Evolutionary conservation across 2,888 invertebrate species (phyloP).

Genomic region (Trissoscelio sp.): DNA sequence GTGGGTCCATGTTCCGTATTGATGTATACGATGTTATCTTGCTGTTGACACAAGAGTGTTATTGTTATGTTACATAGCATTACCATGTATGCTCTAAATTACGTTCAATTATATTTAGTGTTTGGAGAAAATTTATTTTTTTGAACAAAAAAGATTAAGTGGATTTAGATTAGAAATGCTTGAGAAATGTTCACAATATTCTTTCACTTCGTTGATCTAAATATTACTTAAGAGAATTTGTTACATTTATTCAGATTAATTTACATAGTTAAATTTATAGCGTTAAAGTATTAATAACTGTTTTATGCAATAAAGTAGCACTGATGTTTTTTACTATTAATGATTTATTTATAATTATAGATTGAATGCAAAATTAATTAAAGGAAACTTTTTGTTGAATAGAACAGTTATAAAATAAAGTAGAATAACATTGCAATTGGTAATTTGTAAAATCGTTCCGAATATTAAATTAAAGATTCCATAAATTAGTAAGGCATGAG

Average conservation of each 20-base stretch:
- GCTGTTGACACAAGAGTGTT: neutral
- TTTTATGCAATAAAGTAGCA: too few species aligned
- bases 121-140: neutral
- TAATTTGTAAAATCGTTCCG: neutral
- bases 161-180: neutral
- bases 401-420: too few species aligned
- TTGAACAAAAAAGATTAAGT: neutral
- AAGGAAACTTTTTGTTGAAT: too few species aligned
- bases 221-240: too few species aligned
- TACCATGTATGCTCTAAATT: neutral
- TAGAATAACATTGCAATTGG: neutral
- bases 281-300: too few species aligned
- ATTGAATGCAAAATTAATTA: too few species aligned
- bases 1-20: neutral
- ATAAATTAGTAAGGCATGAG: neutral
- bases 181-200: too few species aligned
- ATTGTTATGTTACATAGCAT: neutral
- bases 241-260: too few species aligned
- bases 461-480: neutral
- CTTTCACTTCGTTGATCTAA: too few species aligned
- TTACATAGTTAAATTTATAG: too few species aligned
- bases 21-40: neutral
- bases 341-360: too few species aligned
- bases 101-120: neutral
- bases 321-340: too few species aligned